phyloP scores from a whole-genome alignment of 2,888 invertebrate species.

The Idaea straminata region DNA sequence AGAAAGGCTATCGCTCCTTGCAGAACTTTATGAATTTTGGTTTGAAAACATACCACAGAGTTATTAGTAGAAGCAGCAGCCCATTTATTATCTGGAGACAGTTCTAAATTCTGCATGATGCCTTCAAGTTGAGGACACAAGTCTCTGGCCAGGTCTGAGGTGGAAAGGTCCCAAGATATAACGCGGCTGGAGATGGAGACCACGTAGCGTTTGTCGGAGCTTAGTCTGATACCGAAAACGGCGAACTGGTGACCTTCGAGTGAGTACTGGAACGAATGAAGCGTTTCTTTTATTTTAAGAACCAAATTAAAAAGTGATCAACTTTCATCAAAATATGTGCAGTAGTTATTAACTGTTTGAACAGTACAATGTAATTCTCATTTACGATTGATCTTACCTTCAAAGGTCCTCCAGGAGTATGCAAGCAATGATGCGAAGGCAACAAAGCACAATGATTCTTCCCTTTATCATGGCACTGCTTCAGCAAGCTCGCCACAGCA shows the following conservation, averaged over 20 bases:
- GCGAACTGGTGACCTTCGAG: constrained; percentile 99
- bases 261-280: constrained; percentile 86
- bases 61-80: constrained; percentile 98
- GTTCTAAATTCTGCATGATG: constrained; percentile 95
- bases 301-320: too few relatives aligned
- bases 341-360: too few relatives aligned
- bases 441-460: constrained; percentile 93
- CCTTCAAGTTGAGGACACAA: constrained; percentile 95
- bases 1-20: too few relatives aligned
- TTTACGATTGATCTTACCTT: constrained; percentile 80
- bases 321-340: too few relatives aligned
- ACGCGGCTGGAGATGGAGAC: constrained; percentile 98
- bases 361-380: too few relatives aligned
- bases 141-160: constrained; percentile 96
- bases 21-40: too few relatives aligned
- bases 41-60: constrained; percentile 83
- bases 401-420: constrained; percentile 98
- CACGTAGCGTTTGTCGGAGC: constrained; percentile 94
- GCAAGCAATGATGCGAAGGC: constrained; percentile 96
- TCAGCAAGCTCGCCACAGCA: constrained; percentile 91
- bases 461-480: constrained; percentile 95
- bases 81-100: constrained; percentile 97
- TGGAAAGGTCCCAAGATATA: constrained; percentile 97
- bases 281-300: too few relatives aligned
- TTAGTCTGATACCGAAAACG: constrained; percentile 94